Base-by-base conservation (phyloP, 2,797 vertebrate species). In the Anguilla megastoma region DNA sequence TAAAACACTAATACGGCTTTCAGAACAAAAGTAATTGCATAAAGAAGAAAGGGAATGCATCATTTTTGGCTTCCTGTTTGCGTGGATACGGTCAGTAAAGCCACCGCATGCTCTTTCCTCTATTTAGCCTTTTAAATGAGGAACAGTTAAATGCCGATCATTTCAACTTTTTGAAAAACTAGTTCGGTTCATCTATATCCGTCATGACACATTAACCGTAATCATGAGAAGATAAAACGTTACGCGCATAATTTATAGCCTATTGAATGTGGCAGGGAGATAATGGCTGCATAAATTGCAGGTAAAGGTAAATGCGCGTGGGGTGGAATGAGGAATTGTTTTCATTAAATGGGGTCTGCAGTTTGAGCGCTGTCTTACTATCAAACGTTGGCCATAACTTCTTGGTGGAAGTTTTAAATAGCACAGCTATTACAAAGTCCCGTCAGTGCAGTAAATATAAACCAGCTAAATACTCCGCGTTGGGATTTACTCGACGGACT, bases 251-350 rank as follows among this genome's bases (percentile, higher is more conserved):
- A 91, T 92, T 71, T 88, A 90, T 90, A 69, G 63, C 63, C 63
- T 27, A 82, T n/a, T 85, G 76, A 76, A 88, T 0, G 84, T 89
- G 89, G 18, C 74, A 83, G 79, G 4, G 58, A 84, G 85, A 69
- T 83, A 14, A 90, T 87, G 30, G 33, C 87, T 48, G 80, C 90
- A 56, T 85, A 89, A 88, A 90, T 89, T 54, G 87, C 18, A 90
- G 88, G 58, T 87, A 69, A 69, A 69, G 9, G 3, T 27, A 88
- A 88, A 87, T 88, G 86, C 52, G 85, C 60, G 30, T 84, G 79
- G 27, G 50, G 52, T 66, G 41, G 21, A 56, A 88, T 36, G 36
- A 82, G 18, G 33, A 85, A 83, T 85, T 79, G 85, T 71, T 89
- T 87, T 85, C 30, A 86, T 54, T 76, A 86, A 27, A 33, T 54